Conservation (phyloP, 2,113 vertebrate species). For the Zeus faber region DNA sequence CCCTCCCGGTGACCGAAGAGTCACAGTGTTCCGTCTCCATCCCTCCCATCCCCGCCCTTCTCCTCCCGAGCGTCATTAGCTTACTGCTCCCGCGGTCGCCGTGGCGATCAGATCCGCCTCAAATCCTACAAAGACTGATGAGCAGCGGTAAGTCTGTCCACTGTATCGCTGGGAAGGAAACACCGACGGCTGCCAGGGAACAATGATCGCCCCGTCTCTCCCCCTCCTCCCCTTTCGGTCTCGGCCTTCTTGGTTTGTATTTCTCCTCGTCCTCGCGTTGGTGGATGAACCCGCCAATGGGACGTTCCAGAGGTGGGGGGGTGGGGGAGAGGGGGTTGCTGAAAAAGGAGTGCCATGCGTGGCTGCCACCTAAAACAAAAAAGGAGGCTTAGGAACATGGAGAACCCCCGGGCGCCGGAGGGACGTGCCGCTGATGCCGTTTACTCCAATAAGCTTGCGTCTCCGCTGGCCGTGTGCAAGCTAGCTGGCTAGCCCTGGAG, state of each 20-base stretch:
- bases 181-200: too few species aligned
- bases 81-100: too few species aligned
- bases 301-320: conserved; percentile 42
- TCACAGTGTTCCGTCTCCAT: too few species aligned
- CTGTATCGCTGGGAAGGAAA: too few species aligned
- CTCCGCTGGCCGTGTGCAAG: conserved; percentile 46
- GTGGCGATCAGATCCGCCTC: too few species aligned
- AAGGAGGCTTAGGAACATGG: conserved; percentile 57
- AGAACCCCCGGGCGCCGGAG: conserved; percentile 48
- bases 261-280: conserved; percentile 14
- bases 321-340: conserved; percentile 36
- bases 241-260: neutral
- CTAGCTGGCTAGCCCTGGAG: conserved; percentile 32
- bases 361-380: conserved; percentile 63
- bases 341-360: conserved; percentile 49
- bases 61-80: too few species aligned
- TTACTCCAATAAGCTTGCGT: conserved; percentile 59
- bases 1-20: too few species aligned
- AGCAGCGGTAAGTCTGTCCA: too few species aligned
- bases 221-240: neutral
- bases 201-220: too few species aligned
- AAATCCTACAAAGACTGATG: too few species aligned
- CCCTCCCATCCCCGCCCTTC: too few species aligned
- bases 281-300: conserved; percentile 34
- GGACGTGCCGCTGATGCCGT: conserved; percentile 58